These are phyloP conservation scores for Caenorhabditis brenneri DNA, from an alignment of 1,140 invertebrate species.

Conservation along the genomic window DNA sequence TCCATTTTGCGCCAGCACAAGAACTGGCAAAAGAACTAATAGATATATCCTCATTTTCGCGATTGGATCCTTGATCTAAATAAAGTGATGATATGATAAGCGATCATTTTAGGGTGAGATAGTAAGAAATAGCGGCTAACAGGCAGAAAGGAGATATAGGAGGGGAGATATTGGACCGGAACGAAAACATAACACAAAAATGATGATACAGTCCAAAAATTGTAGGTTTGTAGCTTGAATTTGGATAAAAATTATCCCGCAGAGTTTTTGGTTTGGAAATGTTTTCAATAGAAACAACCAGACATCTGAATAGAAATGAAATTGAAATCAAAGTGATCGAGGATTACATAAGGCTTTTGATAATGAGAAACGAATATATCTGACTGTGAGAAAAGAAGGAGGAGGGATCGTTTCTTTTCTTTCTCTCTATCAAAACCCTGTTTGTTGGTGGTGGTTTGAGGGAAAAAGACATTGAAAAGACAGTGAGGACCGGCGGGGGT, in stretches of 20 bases:
- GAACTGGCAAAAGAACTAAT: background rate
- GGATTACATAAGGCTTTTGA: slow-evolving; percentile 37
- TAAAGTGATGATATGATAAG: background rate
- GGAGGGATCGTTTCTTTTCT: background rate
- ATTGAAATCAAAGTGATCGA: background rate
- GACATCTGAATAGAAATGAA: background rate
- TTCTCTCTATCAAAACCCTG: slow-evolving; percentile 37
- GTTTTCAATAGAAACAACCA: background rate
- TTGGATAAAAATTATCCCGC: too few species aligned
- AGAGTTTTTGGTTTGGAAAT: too few species aligned
- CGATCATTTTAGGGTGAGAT: background rate
- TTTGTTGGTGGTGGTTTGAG: slow-evolving; percentile 35
- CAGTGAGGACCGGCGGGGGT: slow-evolving; percentile 1
- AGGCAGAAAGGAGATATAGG: background rate
- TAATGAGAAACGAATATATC: slow-evolving; percentile 40
- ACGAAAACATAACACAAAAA: background rate
- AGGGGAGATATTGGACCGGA: background rate
- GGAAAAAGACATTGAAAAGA: background rate
- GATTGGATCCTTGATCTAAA: background rate
- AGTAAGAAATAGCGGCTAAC: slow-evolving; percentile 18
- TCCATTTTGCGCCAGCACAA: background rate
- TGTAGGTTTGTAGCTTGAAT: too few species aligned
- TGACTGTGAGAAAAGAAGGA: slow-evolving; percentile 11
- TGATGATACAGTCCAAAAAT: background rate
- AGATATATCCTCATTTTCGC: slow-evolving; percentile 17